Base-by-base conservation (phyloP, 2,797 vertebrate species). In the Cryptoblepharus egeriae region DNA sequence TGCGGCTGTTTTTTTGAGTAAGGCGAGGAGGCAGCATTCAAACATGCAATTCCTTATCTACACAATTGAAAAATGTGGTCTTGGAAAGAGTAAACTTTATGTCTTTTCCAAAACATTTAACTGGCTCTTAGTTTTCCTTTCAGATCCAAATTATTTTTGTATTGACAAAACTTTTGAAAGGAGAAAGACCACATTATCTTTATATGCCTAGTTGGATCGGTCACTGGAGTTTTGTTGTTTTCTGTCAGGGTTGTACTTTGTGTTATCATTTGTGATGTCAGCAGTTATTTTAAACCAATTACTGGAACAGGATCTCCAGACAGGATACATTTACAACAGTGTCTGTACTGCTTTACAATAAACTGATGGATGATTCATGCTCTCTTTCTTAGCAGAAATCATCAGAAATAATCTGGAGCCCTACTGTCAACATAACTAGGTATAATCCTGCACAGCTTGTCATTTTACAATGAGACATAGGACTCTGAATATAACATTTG, bases 231-330 rank as follows among this genome's bases (percentile, higher is more conserved):
- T 63, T 32, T 70, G 49, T 78, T 63, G 28, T 52, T 45, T 22
- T 72, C 60, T 68, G 77, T 60, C 64, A 88, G 0, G 68, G 80
- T 60, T 0, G 0, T 70, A 80, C 67, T 87, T 86, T 70, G 77
- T 20, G 69, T 81, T 84, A 81, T 77, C 55, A 83, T 65, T 76
- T 20, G 79, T 92, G 88, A 92, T 90, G 90, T 92, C 91, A 93
- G 1, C 22, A 49, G 83, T 85, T 93, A 93, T 92, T 94, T 87
- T 93, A 88, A 89, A 91, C 88, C 84, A 90, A 94, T 94, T 94
- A 94, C 87, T 90, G 91, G 87, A 94, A 94, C 89, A 65, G 75
- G 86, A 87, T 92, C 90, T 91, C 89, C 90, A 94, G 93, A 92
- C 92, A 93, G 92, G 91, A 93, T 93, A 89, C 89, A 89, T 92